These are phyloP conservation scores for Hyposmocoma kahamanoa DNA, from an alignment of 1,140 invertebrate species.

Conservation along the genomic window DNA sequence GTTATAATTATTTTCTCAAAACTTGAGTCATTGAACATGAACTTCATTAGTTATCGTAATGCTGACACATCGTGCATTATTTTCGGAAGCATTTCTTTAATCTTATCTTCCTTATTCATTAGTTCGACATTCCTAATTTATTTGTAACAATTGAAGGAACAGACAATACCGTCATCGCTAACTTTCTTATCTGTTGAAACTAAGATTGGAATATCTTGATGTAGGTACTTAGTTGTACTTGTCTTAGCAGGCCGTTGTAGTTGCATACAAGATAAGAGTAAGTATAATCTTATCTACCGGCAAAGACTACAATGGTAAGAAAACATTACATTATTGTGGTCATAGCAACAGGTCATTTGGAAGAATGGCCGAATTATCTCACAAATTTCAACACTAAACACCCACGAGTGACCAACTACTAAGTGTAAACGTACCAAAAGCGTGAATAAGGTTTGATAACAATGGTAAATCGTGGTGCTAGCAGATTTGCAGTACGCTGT, in stretches of 20 bases:
- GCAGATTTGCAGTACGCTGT: not conserved
- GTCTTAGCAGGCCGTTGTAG: too few relatives aligned
- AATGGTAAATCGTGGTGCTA: not conserved
- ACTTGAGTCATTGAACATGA: not conserved
- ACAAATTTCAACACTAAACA: not conserved
- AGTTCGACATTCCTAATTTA: not conserved
- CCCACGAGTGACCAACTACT: not conserved
- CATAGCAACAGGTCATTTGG: not conserved
- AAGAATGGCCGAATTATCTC: not conserved
- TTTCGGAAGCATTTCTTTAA: not conserved
- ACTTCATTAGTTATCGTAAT: not conserved
- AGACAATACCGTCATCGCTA: not conserved
- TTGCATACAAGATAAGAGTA: too few relatives aligned
- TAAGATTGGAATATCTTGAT: too few relatives aligned
- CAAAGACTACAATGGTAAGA: too few relatives aligned
- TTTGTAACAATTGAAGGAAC: not conserved
- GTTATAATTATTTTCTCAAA: too few relatives aligned
- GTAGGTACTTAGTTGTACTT: too few relatives aligned
- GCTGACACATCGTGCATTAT: not conserved
- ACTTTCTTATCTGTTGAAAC: not conserved
- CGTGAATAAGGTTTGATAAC: slow-evolving; percentile 2
- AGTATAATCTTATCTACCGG: too few relatives aligned
- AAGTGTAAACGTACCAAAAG: slow-evolving; percentile 1
- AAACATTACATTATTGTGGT: too few relatives aligned
- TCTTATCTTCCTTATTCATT: not conserved